Percentiles rank a stretch among this genome's conserved stretches.
phyloP scores from a whole-genome alignment of 2,888 invertebrate genomes.

The Theretra japonica region DNA sequence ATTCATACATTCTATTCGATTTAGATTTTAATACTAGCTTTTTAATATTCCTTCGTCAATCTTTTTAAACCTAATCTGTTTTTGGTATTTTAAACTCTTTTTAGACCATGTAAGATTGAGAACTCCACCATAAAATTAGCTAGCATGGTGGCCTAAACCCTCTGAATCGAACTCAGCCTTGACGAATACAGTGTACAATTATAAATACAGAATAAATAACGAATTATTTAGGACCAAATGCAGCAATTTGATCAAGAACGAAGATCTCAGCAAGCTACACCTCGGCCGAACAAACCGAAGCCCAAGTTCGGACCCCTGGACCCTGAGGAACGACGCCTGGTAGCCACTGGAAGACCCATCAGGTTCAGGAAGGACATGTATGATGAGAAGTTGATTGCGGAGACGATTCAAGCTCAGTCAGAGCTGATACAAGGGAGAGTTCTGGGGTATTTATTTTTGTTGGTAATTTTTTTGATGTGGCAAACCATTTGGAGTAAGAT shows the following conservation, averaged over 20 bases:
- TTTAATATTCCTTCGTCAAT: too few species aligned
- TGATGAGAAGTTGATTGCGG: slow-evolving; percentile 94
- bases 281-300: slow-evolving; percentile 68
- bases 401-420: slow-evolving; percentile 92
- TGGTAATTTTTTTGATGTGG: background rate
- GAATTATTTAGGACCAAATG: slow-evolving; percentile 20
- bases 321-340: slow-evolving; percentile 89
- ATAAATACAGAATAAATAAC: too few species aligned
- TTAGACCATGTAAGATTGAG: too few species aligned
- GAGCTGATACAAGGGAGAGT: slow-evolving; percentile 93
- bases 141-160: too few species aligned
- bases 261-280: slow-evolving; percentile 78
- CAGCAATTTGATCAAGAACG: slow-evolving; percentile 73
- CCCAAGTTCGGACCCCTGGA: slow-evolving; percentile 84
- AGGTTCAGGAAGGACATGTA: slow-evolving; percentile 93
- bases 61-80: too few species aligned
- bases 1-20: background rate
- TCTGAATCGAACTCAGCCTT: too few species aligned
- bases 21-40: background rate
- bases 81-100: too few species aligned
- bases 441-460: slow-evolving; percentile 86
- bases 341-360: slow-evolving; percentile 92
- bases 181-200: too few species aligned
- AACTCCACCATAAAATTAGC: too few species aligned
- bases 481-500: slow-evolving; percentile 27